Evolutionary conservation across 2,113 vertebrate genomes (phyloP).

Genomic region (Tragulus kanchil): DNA sequence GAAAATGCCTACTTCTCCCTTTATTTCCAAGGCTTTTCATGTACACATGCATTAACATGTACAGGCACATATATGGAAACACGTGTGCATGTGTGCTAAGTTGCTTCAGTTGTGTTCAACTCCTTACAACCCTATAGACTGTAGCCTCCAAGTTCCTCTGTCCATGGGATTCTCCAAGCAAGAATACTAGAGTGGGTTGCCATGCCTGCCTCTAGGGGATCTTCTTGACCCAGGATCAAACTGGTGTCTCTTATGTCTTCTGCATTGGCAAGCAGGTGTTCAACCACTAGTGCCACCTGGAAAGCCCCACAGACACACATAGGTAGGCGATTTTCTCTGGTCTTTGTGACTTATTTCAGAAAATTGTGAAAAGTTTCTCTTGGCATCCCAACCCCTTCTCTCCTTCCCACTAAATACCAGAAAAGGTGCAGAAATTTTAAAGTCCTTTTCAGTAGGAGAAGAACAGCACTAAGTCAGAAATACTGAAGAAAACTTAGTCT

Average conservation of each 20-base stretch:
- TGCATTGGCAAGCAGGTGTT: not conserved
- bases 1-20: not conserved
- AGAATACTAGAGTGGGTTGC: not conserved
- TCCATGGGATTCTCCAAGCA: not conserved
- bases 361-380: not conserved
- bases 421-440: not conserved
- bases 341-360: not conserved
- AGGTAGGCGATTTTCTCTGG: not conserved
- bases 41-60: rapidly evolving
- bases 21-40: not conserved
- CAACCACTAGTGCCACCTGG: not conserved
- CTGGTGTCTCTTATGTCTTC: not conserved
- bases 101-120: not conserved
- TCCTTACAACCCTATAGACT: not conserved
- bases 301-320: not conserved
- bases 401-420: not conserved
- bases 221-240: not conserved
- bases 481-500: not conserved
- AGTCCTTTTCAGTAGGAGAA: not conserved
- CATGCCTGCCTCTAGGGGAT: not conserved
- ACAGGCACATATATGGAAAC: not conserved
- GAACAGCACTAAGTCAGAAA: not conserved
- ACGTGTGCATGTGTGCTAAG: not conserved
- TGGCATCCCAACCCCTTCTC: rapidly evolving
- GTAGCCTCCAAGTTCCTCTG: not conserved